These are phyloP conservation scores for Ceyx erithaca DNA, from an alignment of 2,797 vertebrate genomes.

Conservation along the genomic window DNA sequence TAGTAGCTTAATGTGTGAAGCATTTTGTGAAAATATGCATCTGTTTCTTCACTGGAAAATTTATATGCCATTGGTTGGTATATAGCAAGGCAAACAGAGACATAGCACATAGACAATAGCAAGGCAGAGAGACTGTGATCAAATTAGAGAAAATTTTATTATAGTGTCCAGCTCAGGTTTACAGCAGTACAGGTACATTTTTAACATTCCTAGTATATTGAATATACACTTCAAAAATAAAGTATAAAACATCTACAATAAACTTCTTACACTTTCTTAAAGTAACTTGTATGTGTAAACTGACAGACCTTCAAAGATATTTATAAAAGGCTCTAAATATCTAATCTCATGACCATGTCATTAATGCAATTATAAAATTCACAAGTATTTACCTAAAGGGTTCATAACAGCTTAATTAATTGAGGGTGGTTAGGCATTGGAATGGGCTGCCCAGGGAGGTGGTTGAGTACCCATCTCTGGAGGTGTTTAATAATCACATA, in stretches of 20 bases:
- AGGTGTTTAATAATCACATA: too few species aligned
- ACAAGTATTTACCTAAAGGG: not conserved
- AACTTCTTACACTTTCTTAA: not conserved
- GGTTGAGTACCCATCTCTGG: too few species aligned
- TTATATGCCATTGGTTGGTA: not conserved
- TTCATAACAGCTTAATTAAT: not conserved
- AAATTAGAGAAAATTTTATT: constrained; percentile 1
- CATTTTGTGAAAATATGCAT: constrained; percentile 53
- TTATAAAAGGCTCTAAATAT: not conserved
- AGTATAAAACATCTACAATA: not conserved
- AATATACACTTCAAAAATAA: not conserved
- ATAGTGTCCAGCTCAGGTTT: not conserved
- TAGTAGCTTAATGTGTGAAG: constrained; percentile 46
- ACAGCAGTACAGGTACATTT: not conserved
- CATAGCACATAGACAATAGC: not conserved
- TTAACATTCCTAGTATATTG: not conserved
- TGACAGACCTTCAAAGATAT: not conserved
- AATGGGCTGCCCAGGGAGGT: too few species aligned
- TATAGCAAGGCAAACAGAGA: too few species aligned
- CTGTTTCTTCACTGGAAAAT: constrained; percentile 48
- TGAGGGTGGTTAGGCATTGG: too few species aligned
- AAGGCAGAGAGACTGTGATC: not conserved
- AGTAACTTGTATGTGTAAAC: not conserved
- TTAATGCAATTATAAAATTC: not conserved
- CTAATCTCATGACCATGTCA: not conserved